phyloP scores from a whole-genome alignment of 2,797 vertebrate species.

The Podarcis siculus region DNA sequence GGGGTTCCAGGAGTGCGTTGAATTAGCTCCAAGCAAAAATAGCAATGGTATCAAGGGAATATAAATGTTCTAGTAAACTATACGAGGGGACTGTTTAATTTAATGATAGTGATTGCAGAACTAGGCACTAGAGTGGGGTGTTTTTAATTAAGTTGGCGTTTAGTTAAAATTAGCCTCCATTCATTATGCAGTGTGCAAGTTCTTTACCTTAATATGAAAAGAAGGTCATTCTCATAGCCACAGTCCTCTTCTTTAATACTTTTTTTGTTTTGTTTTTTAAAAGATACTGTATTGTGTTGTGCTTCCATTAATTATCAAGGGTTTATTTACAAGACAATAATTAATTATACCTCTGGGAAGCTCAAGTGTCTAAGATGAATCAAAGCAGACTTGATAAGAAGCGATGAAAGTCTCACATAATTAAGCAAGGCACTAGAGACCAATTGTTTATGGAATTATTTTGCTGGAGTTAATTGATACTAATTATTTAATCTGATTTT shows the following conservation, averaged over 20 bases:
- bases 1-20: conserved; percentile 57
- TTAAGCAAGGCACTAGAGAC: conserved; percentile 99
- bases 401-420: conserved; percentile 94
- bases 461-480: conserved; percentile 99
- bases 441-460: conserved; percentile 99
- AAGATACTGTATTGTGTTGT: conserved; percentile 76
- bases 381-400: conserved; percentile 94
- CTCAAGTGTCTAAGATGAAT: conserved; percentile 96
- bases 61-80: conserved; percentile 42
- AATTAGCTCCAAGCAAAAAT: conserved; percentile 58
- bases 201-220: conserved; percentile 42
- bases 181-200: conserved; percentile 28
- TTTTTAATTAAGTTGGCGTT: conserved; percentile 52
- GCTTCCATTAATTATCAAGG: conserved; percentile 84
- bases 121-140: conserved; percentile 12
- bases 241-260: conserved; percentile 51
- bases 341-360: conserved; percentile 98
- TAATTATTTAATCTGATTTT: conserved; percentile 99
- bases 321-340: conserved; percentile 97
- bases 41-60: conserved; percentile 52
- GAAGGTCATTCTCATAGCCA: conserved; percentile 54
- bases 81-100: conserved; percentile 34
- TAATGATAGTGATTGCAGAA: conserved; percentile 9
- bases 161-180: conserved; percentile 38
- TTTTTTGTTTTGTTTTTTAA: conserved; percentile 49